A percentile compares a stretch with the other conserved stretches of the same genome.
These are phyloP conservation scores for Trachops cirrhosus DNA, from an alignment of 2,797 vertebrate species.

Conservation along the genomic window DNA sequence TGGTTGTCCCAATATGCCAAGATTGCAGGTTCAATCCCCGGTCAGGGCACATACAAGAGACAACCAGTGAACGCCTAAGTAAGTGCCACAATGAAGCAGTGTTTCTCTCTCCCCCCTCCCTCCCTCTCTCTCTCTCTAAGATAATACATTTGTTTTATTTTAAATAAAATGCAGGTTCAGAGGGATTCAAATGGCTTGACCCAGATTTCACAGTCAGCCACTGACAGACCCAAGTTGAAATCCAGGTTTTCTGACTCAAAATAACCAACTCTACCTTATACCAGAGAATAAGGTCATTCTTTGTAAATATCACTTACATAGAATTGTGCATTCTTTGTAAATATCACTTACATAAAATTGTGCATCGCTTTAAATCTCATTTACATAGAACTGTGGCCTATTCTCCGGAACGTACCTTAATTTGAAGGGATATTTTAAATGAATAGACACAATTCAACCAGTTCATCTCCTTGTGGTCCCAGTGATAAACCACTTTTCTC, in stretches of 20 bases:
- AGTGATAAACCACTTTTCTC: neutral
- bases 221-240: constrained; percentile 12
- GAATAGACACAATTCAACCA: neutral
- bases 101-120: no score
- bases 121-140: no score
- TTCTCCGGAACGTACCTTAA: constrained; percentile 26
- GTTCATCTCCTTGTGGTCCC: neutral
- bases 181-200: constrained; percentile 25
- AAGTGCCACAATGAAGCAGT: no score
- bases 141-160: no score
- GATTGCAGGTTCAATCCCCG: no score
- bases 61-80: no score
- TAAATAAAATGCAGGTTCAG: neutral
- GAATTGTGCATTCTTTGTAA: neutral
- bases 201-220: constrained; percentile 31
- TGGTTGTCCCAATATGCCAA: no score
- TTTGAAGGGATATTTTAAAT: neutral
- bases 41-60: no score
- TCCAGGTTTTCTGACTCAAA: constrained; percentile 41
- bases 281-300: constrained; percentile 4
- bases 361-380: neutral
- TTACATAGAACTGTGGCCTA: neutral
- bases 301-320: neutral
- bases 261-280: constrained; percentile 2
- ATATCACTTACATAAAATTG: neutral